Evolutionary conservation across 2,888 invertebrate genomes (phyloP).

Genomic region (Pterostichus madidus): DNA sequence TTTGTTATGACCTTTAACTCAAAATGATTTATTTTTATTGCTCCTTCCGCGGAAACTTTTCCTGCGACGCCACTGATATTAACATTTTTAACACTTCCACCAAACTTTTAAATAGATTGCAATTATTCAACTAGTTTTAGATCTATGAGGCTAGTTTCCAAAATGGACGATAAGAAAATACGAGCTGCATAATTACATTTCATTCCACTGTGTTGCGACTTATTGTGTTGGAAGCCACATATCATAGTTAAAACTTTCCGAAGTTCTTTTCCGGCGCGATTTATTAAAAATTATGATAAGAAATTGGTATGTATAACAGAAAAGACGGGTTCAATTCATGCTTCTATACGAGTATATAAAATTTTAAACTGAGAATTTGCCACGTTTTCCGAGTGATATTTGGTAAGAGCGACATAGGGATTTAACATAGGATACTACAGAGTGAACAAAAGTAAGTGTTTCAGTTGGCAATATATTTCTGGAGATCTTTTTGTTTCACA

Average conservation of each 20-base stretch:
- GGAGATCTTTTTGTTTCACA: too few relatives aligned
- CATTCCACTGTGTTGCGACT: neutral
- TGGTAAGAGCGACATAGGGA: too few relatives aligned
- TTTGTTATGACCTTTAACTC: conserved; percentile 35
- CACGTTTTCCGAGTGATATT: too few relatives aligned
- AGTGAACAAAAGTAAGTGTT: too few relatives aligned
- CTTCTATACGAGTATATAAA: too few relatives aligned
- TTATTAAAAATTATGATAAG: neutral
- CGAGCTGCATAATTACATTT: conserved; percentile 29
- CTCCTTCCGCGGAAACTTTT: conserved; percentile 3
- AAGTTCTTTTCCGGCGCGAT: neutral
- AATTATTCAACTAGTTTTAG: conserved; percentile 12
- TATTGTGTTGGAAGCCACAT: neutral
- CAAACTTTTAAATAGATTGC: conserved; percentile 18
- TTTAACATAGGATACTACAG: too few relatives aligned
- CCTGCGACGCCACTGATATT: conserved; percentile 19
- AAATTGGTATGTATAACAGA: too few relatives aligned
- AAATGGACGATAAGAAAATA: neutral
- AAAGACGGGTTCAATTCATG: too few relatives aligned
- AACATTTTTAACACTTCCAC: conserved; percentile 12
- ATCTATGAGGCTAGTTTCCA: conserved; percentile 18
- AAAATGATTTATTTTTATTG: conserved; percentile 46
- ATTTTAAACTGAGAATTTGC: too few relatives aligned
- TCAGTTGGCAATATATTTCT: too few relatives aligned
- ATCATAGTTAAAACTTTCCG: too few relatives aligned